A percentile compares a stretch with the other conserved stretches of the same genome.
Conservation (phyloP, 2,113 vertebrate genomes). For the Hippopotamus amphibius region DNA sequence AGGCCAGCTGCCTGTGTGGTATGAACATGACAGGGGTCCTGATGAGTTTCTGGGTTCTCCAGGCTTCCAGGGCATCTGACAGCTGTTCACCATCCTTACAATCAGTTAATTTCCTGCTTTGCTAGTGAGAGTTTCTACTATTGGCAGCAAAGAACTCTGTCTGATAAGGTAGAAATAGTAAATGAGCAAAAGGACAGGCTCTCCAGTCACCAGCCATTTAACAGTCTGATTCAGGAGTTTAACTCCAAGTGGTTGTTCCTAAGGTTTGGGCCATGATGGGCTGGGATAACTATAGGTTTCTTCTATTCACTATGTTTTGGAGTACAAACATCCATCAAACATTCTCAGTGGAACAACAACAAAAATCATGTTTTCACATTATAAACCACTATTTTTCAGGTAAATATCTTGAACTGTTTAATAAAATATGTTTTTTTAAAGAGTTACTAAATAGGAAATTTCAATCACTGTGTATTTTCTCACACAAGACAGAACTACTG, state of each 20-base stretch:
- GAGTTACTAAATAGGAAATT: neutral
- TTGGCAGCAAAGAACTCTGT: neutral
- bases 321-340: neutral
- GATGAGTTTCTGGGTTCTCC: neutral
- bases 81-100: neutral
- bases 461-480: neutral
- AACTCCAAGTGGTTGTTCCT: neutral
- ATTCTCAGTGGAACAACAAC: neutral
- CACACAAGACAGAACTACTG: neutral
- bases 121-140: neutral
- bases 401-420: neutral
- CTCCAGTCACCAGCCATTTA: neutral
- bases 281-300: neutral
- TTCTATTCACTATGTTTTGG: neutral
- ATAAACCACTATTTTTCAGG: neutral
- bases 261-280: neutral
- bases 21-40: neutral
- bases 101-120: neutral
- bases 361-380: neutral
- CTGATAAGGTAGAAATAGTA: neutral
- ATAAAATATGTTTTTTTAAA: neutral
- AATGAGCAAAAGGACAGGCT: neutral
- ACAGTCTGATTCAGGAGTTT: neutral
- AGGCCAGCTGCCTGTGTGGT: neutral
- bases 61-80: neutral